phyloP scores from a whole-genome alignment of 2,113 vertebrate species.

The Bettongia penicillata region DNA sequence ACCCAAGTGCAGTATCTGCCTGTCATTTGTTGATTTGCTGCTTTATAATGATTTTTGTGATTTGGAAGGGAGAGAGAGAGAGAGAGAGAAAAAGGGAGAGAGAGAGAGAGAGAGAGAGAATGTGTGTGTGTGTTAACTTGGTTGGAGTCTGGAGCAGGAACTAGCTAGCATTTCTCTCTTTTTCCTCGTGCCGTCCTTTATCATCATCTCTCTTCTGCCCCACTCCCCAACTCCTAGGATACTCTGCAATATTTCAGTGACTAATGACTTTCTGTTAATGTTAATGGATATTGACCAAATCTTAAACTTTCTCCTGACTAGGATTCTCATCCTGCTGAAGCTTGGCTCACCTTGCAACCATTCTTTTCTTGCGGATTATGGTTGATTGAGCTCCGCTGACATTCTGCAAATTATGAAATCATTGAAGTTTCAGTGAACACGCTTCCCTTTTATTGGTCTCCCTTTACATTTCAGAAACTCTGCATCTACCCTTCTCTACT shows the following conservation, averaged over 20 bases:
- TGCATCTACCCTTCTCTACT: not conserved
- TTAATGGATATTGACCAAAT: too few relatives aligned
- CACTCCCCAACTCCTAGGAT: not conserved
- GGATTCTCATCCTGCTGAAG: too few relatives aligned
- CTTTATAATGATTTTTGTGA: not conserved
- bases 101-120: too few relatives aligned
- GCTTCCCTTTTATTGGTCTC: not conserved
- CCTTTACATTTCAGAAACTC: not conserved
- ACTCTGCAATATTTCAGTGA: not conserved
- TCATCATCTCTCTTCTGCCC: not conserved
- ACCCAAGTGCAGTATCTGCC: not conserved
- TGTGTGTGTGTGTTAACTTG: too few relatives aligned
- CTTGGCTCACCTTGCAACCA: not conserved
- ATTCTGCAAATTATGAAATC: not conserved
- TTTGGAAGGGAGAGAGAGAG: too few relatives aligned
- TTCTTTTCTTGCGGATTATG: not conserved
- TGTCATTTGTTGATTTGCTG: not conserved
- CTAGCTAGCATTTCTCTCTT: not conserved
- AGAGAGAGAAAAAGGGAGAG: too few relatives aligned
- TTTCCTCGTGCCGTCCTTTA: not conserved
- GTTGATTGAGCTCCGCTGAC: not conserved
- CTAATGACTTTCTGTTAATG: not conserved
- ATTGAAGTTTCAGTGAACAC: not conserved
- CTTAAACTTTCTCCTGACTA: too few relatives aligned
- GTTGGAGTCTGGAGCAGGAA: too few relatives aligned